Evolutionary conservation across 2,113 vertebrate species (phyloP).

Genomic region (Platycercus adscitus): DNA sequence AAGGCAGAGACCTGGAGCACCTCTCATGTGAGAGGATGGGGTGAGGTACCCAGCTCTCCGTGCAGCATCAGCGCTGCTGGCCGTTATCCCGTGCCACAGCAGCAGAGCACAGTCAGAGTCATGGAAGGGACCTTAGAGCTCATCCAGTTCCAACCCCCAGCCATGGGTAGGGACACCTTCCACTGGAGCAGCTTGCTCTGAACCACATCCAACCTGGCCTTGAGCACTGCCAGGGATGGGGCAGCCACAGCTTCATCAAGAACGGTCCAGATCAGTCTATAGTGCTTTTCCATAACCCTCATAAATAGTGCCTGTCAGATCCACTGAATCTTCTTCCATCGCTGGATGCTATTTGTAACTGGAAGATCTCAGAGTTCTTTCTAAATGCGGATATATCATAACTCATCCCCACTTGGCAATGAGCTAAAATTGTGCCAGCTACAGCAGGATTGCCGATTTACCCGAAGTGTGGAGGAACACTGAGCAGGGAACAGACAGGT

Average conservation of each 20-base stretch:
- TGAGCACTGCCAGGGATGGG: neutral
- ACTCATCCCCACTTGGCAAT: neutral
- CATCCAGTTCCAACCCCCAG: neutral
- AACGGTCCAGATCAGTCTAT: neutral
- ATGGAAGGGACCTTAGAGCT: neutral
- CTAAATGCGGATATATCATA: slow-evolving; percentile 44
- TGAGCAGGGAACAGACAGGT: slow-evolving; percentile 5
- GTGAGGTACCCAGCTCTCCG: fast-evolving
- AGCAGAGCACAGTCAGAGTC: neutral
- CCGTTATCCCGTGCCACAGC: neutral
- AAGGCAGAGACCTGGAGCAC: neutral
- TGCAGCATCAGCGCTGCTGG: fast-evolving
- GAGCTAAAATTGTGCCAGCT: neutral
- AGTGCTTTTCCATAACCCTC: neutral
- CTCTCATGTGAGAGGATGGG: fast-evolving
- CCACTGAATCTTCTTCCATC: neutral
- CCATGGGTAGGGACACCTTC: neutral
- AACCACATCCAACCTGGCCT: neutral
- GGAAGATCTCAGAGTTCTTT: slow-evolving; percentile 40
- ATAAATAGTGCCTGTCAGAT: neutral
- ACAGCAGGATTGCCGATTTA: neutral
- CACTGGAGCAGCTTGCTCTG: neutral
- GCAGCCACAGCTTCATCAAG: neutral
- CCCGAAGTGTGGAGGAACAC: neutral
- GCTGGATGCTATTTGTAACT: neutral